Conservation (phyloP, 2,888 invertebrate genomes). For the Macrosoma leucophasiata region DNA sequence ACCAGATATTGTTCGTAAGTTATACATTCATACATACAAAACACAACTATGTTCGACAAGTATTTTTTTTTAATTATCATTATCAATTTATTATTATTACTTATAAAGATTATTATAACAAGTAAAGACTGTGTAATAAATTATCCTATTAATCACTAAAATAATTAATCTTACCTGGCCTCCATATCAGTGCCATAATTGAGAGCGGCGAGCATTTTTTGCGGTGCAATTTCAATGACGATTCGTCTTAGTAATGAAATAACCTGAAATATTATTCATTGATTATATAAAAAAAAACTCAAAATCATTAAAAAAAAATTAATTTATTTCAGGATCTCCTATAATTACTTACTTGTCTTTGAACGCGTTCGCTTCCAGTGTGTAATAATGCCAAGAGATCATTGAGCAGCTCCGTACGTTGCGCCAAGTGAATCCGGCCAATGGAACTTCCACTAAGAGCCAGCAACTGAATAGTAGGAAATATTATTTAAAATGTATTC, state of each 20-base stretch:
- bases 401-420: conserved; percentile 88
- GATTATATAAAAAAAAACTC: no score
- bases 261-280: conserved; percentile 80
- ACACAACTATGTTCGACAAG: no score
- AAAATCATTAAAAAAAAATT: no score
- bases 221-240: conserved; percentile 92
- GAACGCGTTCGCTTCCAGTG: conserved; percentile 95
- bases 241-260: conserved; percentile 91
- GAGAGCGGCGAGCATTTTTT: conserved; percentile 85
- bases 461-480: conserved; percentile 77
- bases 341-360: conserved; percentile 82
- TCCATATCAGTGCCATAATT: conserved; percentile 65
- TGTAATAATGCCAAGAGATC: conserved; percentile 92
- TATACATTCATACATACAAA: no score
- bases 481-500: no score
- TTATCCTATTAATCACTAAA: background rate
- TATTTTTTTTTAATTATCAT: no score
- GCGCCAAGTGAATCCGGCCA: conserved; percentile 91
- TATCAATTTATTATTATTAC: no score
- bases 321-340: no score
- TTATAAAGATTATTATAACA: no score
- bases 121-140: no score
- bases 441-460: conserved; percentile 95
- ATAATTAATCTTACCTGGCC: conserved; percentile 34
- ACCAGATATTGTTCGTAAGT: no score